Evolutionary conservation across 2,113 vertebrate genomes (phyloP).

Genomic region (Melanerpes formicivorus): DNA sequence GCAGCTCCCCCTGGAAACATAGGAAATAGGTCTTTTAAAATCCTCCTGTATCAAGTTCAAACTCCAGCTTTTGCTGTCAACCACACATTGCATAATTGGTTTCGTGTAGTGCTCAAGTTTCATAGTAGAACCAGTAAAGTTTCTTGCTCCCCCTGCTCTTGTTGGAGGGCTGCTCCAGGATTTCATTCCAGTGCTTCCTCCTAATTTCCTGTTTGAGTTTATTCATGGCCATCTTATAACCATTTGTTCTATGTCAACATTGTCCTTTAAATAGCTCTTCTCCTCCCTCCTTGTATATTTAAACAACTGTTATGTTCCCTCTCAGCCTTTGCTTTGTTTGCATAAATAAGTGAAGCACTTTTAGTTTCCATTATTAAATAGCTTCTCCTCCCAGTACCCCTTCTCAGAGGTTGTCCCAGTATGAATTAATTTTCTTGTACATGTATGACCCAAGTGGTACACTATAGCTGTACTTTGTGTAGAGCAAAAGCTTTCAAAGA

Average conservation of each 20-base stretch:
- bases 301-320: neutral
- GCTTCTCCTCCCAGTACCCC: neutral
- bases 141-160: neutral
- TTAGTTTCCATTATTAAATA: neutral
- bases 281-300: neutral
- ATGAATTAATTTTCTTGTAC: neutral
- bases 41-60: conserved; percentile 11
- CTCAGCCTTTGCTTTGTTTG: conserved; percentile 11
- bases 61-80: conserved; percentile 40
- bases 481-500: neutral
- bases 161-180: neutral
- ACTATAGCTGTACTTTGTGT: neutral
- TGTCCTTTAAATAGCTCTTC: conserved; percentile 17
- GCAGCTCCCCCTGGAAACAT: conserved; percentile 11
- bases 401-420: neutral
- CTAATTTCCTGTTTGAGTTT: conserved; percentile 44
- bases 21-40: conserved; percentile 52
- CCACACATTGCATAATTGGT: neutral
- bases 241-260: conserved; percentile 21
- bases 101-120: conserved; percentile 43
- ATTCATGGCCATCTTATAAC: conserved; percentile 5
- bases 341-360: neutral
- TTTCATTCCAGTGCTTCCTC: neutral
- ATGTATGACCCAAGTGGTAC: neutral
- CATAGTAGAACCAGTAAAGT: neutral